Conservation (phyloP, 1,140 invertebrate genomes). For the Panonychus citri region DNA sequence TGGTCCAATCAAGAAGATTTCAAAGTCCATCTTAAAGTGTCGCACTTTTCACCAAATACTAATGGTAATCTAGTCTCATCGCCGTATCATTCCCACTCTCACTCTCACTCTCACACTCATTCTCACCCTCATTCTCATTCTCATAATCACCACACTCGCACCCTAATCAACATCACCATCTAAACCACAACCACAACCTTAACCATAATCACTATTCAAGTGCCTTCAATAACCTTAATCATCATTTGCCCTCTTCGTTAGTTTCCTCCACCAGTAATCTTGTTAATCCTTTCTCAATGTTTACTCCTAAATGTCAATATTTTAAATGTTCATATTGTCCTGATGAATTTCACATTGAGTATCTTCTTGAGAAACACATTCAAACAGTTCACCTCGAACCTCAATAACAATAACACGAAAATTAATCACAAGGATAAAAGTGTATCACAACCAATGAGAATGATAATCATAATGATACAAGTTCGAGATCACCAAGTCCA, state of each 20-base stretch:
- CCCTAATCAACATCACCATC: neutral
- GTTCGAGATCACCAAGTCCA: too few relatives aligned
- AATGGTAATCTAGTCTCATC: neutral
- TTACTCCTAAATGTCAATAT: constrained; percentile 32
- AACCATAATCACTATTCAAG: constrained; percentile 3
- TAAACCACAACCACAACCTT: constrained; percentile 3
- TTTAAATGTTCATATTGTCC: constrained; percentile 53
- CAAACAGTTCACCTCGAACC: constrained; percentile 51
- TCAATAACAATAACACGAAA: too few relatives aligned
- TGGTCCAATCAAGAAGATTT: constrained; percentile 56
- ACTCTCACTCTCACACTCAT: neutral
- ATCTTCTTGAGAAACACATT: constrained; percentile 57
- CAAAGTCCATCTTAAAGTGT: constrained; percentile 26
- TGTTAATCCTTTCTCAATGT: neutral
- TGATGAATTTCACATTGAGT: constrained; percentile 64
- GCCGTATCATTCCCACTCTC: neutral
- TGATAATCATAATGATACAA: too few relatives aligned
- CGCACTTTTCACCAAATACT: constrained; percentile 19
- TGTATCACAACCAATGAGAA: too few relatives aligned
- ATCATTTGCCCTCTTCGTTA: constrained; percentile 15
- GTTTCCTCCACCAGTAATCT: constrained; percentile 5
- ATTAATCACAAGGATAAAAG: too few relatives aligned
- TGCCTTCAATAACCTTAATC: too few relatives aligned
- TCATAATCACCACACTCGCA: neutral
- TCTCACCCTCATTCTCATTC: neutral